Base-by-base conservation (phyloP, 2,888 invertebrate species). In the Drosophila vallismaia region DNA sequence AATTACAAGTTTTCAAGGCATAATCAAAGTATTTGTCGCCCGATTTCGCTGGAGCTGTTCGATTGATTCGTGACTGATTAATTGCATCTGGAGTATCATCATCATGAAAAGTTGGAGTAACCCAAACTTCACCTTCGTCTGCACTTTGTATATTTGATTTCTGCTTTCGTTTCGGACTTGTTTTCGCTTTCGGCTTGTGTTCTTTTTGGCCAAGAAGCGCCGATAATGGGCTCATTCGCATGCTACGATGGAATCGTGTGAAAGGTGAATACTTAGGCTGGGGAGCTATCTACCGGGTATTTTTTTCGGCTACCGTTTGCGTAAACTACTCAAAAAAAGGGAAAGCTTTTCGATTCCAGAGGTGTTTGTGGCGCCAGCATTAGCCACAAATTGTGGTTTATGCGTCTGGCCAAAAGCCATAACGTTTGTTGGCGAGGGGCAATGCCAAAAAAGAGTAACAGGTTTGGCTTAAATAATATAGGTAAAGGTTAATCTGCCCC, bases 201-300 rank as follows among this genome's bases (percentile, higher is more conserved):
- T 83, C 75, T 82, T 60, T 60, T 33, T 24, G 51, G 50, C 49
- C 52, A 60, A 72, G 72, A 79, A 74, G 57, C 70, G 56, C 53
- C 40, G 48, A 46, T 75, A 88, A 88, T 86, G 75, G 66, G 71
- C 75, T 38, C 87, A 84, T 82, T 82, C 75, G 85, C 81, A 82
- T 82, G 87, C 88, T 50, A 33, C 4, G 33, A 52, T 51, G 53
- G 69, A 63, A 60, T 54, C 63, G 64, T 70, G 75, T 80, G 75
- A 82, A 86, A 82, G 88, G 87, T 84, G 82, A 73, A 86, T 69
- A 66, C 54, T 46, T 64, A 66, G 45, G 55, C 14, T 52, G 50
- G 69, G 42, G 45, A 63, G 24, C 38, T 31, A 31, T 29, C 46
- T n/a, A 19, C 9, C 42, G 19, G 42, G 3, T 19, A 19, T 42